phyloP scores from a whole-genome alignment of 1,140 invertebrate genomes.

The Drosophila kepulauana region DNA sequence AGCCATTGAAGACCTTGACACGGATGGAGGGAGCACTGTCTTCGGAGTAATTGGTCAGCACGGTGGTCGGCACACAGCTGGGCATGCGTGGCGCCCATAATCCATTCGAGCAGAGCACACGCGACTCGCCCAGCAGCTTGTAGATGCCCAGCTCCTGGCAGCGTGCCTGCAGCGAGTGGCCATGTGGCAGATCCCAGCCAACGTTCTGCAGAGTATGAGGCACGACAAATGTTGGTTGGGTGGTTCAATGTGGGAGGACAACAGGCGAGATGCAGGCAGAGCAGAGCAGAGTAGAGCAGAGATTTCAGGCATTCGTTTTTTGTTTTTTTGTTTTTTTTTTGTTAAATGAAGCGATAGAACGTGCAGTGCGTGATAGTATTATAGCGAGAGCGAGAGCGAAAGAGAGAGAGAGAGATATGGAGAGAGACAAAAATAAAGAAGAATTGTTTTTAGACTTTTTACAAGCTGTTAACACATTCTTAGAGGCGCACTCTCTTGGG shows the following conservation, averaged over 20 bases:
- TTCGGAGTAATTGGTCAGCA: conserved; percentile 94
- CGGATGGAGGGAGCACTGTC: conserved; percentile 94
- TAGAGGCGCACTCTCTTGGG: conserved; percentile 37
- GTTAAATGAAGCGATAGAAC: neutral
- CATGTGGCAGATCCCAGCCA: conserved; percentile 87
- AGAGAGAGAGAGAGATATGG: conserved; percentile 52
- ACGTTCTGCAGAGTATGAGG: conserved; percentile 66
- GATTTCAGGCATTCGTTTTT: conserved; percentile 10
- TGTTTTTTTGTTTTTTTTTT: no score
- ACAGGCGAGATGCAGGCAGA: conserved; percentile 16
- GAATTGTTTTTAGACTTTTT: conserved; percentile 34
- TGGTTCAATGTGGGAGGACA: conserved; percentile 6
- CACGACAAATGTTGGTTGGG: conserved; percentile 14
- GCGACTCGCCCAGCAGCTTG: conserved; percentile 90
- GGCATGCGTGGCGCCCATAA: conserved; percentile 91
- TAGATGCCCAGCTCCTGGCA: conserved; percentile 93
- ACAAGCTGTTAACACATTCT: conserved; percentile 38
- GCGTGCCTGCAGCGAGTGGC: conserved; percentile 89
- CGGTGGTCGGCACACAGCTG: conserved; percentile 91
- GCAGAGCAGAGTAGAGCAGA: conserved; percentile 3
- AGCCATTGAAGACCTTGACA: conserved; percentile 91
- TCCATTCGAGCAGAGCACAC: conserved; percentile 91
- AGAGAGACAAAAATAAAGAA: conserved; percentile 50
- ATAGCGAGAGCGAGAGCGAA: conserved; percentile 32
- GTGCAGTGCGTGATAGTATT: conserved; percentile 11